Evolutionary conservation across 2,888 invertebrate genomes (phyloP).

Genomic region (Anodontia alba): DNA sequence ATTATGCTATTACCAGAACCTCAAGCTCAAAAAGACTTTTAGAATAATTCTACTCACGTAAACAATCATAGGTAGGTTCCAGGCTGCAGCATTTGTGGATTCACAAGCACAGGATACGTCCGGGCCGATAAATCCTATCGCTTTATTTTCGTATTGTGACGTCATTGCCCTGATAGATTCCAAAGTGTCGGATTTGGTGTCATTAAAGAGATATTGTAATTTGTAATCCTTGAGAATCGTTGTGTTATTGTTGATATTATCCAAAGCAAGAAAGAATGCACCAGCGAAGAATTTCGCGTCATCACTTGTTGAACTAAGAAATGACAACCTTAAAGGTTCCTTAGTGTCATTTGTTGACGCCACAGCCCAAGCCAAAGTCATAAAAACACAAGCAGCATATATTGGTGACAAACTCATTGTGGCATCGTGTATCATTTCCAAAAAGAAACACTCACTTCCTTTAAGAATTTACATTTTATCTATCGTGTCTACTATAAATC

Average conservation of each 20-base stretch:
- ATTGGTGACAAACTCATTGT: neutral
- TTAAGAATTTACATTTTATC: no score
- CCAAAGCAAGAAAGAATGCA: conserved; percentile 74
- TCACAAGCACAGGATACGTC: conserved; percentile 96
- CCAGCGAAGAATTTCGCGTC: conserved; percentile 73
- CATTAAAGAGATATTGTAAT: conserved; percentile 64
- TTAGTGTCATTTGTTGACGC: neutral
- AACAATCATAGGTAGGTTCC: conserved; percentile 98
- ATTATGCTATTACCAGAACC: no score
- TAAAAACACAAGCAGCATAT: neutral
- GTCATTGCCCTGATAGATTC: conserved; percentile 72
- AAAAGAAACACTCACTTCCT: no score
- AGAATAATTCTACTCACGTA: conserved; percentile 98
- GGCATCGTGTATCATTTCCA: no score
- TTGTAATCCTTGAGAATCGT: conserved; percentile 50
- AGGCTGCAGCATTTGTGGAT: conserved; percentile 95
- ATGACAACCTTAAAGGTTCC: conserved; percentile 42
- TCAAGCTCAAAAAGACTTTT: no score
- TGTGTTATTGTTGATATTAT: conserved; percentile 68
- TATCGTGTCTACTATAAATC: no score
- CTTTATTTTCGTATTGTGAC: conserved; percentile 88
- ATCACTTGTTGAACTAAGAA: conserved; percentile 34
- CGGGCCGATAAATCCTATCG: conserved; percentile 97
- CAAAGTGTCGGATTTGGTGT: conserved; percentile 62
- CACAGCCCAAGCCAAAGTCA: neutral